A percentile compares a stretch with the other conserved stretches of the same genome.
phyloP scores from a whole-genome alignment of 2,797 vertebrate genomes.

The Dipus sagitta region DNA sequence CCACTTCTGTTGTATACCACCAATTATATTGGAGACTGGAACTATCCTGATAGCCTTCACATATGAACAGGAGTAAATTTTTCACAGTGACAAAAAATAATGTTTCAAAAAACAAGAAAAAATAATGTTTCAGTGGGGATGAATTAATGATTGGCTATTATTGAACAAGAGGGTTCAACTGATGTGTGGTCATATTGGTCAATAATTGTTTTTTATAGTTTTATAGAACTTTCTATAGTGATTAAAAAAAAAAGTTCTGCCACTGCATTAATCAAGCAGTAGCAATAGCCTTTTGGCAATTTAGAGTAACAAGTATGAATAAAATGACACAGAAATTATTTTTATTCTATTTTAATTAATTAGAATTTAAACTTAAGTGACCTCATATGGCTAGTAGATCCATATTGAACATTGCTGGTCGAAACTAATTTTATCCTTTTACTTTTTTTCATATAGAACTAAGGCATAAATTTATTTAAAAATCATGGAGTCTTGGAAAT shows the following conservation, averaged over 20 bases:
- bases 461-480: neutral
- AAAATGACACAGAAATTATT: neutral
- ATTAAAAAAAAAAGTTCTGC: neutral
- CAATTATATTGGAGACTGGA: neutral
- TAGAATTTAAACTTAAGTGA: slow-evolving; percentile 26
- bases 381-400: neutral
- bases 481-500: neutral
- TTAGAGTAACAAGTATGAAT: neutral
- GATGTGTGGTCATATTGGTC: neutral
- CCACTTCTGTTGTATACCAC: neutral
- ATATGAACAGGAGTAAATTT: slow-evolving; percentile 13
- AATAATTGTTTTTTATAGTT: neutral
- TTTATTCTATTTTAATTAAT: slow-evolving; percentile 39
- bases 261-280: neutral
- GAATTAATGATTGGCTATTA: neutral
- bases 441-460: neutral
- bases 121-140: neutral
- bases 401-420: neutral
- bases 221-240: neutral
- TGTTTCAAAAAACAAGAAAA: slow-evolving; percentile 17
- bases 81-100: neutral
- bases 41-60: neutral
- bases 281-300: neutral
- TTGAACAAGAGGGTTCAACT: neutral
- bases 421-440: neutral